Percentiles rank a stretch among this genome's conserved stretches.
Conservation (phyloP, 2,113 vertebrate species). For the Clarias magur region DNA sequence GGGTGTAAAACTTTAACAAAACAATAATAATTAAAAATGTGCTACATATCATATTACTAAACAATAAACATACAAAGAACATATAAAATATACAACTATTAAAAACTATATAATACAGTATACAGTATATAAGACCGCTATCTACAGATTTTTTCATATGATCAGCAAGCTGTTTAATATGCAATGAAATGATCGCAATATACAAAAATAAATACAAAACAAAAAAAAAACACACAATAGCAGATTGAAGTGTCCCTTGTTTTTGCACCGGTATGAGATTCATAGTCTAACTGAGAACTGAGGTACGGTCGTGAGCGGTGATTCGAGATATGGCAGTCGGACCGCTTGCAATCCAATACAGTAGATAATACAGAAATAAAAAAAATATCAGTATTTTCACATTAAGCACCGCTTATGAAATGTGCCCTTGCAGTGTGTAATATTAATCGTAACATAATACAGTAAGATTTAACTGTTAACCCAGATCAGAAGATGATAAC, state of each 20-base stretch:
- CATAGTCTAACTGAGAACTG: slow-evolving; percentile 75
- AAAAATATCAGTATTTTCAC: slow-evolving; percentile 65
- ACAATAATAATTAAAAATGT: not conserved
- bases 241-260: slow-evolving; percentile 70
- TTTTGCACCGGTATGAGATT: slow-evolving; percentile 68
- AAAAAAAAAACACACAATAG: slow-evolving; percentile 54
- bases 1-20: slow-evolving; percentile 54
- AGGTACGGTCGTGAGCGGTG: slow-evolving; percentile 78
- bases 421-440: slow-evolving; percentile 45
- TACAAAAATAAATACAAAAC: slow-evolving; percentile 46
- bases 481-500: not conserved
- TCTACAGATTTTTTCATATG: not conserved
- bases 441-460: slow-evolving; percentile 35
- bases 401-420: slow-evolving; percentile 62
- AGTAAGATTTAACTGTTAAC: slow-evolving; percentile 14
- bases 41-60: not conserved
- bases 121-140: not conserved
- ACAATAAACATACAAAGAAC: not conserved
- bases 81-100: slow-evolving; percentile 26
- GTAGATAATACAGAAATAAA: slow-evolving; percentile 72
- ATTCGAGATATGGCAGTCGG: slow-evolving; percentile 47
- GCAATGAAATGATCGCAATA: not conserved
- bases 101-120: not conserved
- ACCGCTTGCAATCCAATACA: slow-evolving; percentile 66
- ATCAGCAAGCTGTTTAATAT: not conserved